phyloP scores from a whole-genome alignment of 2,888 invertebrate genomes.

The Portevinia maculata region DNA sequence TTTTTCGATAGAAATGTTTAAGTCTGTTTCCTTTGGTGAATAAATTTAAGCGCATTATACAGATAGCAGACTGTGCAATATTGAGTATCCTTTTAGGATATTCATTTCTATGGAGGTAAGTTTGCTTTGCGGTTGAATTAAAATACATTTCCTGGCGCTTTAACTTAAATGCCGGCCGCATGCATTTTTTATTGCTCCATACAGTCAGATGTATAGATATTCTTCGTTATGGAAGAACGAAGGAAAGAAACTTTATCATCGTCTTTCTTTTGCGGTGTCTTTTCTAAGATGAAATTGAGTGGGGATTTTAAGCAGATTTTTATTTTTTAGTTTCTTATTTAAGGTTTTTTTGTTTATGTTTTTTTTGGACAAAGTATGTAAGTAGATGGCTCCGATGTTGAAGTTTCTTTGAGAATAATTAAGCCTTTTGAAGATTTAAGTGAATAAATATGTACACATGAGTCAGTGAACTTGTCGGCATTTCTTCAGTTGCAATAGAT shows the following conservation, averaged over 20 bases:
- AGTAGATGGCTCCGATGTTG: neutral
- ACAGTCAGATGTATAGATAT: conserved; percentile 30
- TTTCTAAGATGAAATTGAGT: conserved; percentile 9
- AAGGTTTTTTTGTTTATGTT: neutral
- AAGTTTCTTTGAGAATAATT: neutral
- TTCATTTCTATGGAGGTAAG: neutral
- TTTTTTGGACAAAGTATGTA: too few species aligned
- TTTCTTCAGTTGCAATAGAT: too few species aligned
- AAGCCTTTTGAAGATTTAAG: neutral
- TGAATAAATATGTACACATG: neutral
- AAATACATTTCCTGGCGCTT: conserved; percentile 10
- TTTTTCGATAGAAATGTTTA: conserved; percentile 30
- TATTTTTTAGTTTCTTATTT: neutral
- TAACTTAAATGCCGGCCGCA: conserved; percentile 44
- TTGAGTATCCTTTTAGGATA: conserved; percentile 29
- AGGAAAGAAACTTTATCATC: conserved; percentile 34
- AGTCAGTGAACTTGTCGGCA: conserved; percentile 14
- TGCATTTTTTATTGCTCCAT: conserved; percentile 55
- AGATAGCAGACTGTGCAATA: conserved; percentile 13
- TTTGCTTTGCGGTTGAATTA: conserved; percentile 8
- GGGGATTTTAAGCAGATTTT: neutral
- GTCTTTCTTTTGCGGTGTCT: conserved; percentile 34
- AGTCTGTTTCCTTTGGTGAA: conserved; percentile 47
- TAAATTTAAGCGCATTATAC: conserved; percentile 45
- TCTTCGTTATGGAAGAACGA: conserved; percentile 1